Base-by-base conservation (phyloP, 2,113 vertebrate species). In the Pomatostomus ruficeps region DNA sequence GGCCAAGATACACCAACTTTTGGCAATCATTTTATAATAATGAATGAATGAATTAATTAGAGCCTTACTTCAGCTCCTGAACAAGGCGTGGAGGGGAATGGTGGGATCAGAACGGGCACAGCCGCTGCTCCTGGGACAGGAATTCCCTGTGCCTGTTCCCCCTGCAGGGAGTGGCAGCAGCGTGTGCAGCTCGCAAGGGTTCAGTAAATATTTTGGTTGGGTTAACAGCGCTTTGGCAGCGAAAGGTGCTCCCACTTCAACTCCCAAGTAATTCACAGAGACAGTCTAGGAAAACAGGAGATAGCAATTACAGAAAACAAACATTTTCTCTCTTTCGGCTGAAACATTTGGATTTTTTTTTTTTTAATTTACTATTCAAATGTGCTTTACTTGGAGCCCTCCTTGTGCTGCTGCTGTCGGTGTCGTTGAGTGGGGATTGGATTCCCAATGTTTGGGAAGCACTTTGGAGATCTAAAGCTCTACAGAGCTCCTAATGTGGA, bases 391-490 rank as follows among this genome's bases (percentile, higher is more conserved):
- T 76, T 66, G 72, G 83, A 80, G 85, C 12, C 28, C 57, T 76
- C 28, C 46, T 52, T 22, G 36, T 25, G 77, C 36, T 51, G 38
- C 49, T 84, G 76, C 31, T 52, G 46, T 16, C 9, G 16, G 3
- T 45, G 40, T 40, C 25, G 4, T 6, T 67, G 65, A 66, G 91
- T 38, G 13, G 12, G 81, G 77, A 52, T 97, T 89, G 79, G 65
- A n/a, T n/a, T n/a, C n/a, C 74, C 84, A 16, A 7, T 40, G 59
- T 85, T 94, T 89, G 66, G 71, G 84, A 58, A 80, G 80, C 83
- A 61, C 81, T 96, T 85, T 43, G 71, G 51, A 79, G 63, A 71
- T 68, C 35, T 14, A 82, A 82, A 95, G 66, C 87, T 76, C 46
- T 42, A 8, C 4, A 8, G 26, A 36, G 79, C 36, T 72, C 87